These are phyloP conservation scores for Thymallus thymallus DNA, from an alignment of 2,113 vertebrate species.

Conservation along the genomic window DNA sequence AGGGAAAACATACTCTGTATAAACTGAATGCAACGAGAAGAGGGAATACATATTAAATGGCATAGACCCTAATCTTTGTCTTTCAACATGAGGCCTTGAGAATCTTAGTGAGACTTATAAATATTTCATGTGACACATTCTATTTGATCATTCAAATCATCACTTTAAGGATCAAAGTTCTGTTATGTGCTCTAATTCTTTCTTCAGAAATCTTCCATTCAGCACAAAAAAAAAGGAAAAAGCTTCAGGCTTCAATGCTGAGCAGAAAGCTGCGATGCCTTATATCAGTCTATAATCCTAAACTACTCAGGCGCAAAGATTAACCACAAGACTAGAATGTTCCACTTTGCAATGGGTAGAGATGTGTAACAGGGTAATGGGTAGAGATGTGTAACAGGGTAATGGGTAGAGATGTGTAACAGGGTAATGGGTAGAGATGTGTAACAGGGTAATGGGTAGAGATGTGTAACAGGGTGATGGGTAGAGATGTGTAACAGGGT, in stretches of 20 bases:
- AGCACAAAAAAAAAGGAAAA: conserved; percentile 1
- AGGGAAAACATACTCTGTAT: background rate
- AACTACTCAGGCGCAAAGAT: background rate
- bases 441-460: too few relatives aligned
- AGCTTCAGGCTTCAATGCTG: too few relatives aligned
- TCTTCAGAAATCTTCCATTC: background rate
- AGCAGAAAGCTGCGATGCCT: background rate
- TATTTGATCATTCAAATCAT: conserved; percentile 18
- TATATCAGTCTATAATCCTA: background rate
- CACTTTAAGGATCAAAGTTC: conserved; percentile 23
- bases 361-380: background rate
- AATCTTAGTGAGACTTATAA: background rate
- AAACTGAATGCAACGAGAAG: background rate
- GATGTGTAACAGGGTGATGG: too few relatives aligned
- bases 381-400: background rate
- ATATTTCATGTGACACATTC: conserved; percentile 21
- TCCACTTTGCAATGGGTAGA: background rate
- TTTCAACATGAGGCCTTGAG: background rate
- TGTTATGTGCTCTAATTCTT: background rate
- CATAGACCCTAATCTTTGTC: conserved; percentile 6
- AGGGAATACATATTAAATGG: conserved; percentile 3
- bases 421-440: too few relatives aligned
- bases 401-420: too few relatives aligned
- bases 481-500: too few relatives aligned
- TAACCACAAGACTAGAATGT: background rate